Evolutionary conservation across 2,888 invertebrate species (phyloP), one percentile per base, ranked within the genome.

Genomic region (Dione vanillae): DNA sequence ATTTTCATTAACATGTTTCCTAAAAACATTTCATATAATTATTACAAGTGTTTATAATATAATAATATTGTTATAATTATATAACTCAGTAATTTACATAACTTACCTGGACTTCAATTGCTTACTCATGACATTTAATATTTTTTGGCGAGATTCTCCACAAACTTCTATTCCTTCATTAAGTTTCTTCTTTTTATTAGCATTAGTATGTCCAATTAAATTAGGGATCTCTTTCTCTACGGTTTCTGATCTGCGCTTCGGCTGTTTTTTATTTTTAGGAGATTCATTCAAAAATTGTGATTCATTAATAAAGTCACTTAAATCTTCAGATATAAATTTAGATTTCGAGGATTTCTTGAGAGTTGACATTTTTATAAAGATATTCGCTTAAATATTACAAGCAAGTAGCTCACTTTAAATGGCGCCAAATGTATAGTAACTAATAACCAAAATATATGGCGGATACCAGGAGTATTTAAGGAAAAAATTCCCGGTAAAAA

Each of bases 91-190:
- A 54, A 54, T 54, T 35, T 35, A 3, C 14, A 20, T 45, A 54
- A 73, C 74, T 72, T 82, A 90, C 92, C 90, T 88, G 75, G 84
- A 78, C 71, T 85, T 82, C 51, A 85, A 76, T 78, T 90, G 92
- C 47, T 85, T 78, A 65, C 75, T 82, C 82, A 88, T 86, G 10
- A 86, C 83, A 78, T 87, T 82, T 41, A 88, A 70, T 72, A 90
- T 78, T 79, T 89, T 91, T 73, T 88, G 85, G n/a, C 85, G 81
- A 1, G 85, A 81, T 71, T 86, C 85, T 75, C 85, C 83, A 73
- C 83, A 82, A 58, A 78, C 77, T 77, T 84, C 84, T 49, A 80
- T 74, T 75, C 76, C 80, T 9, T 79, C 75, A 59, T 85, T 82
- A 40, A 77, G 70, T 76, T 86, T 89, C 72, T 82, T 85, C 75